Percentiles rank a stretch among this genome's conserved stretches.
These are phyloP conservation scores for Phaenicophaeus curvirostris DNA, from an alignment of 2,797 vertebrate genomes.

Conservation along the genomic window DNA sequence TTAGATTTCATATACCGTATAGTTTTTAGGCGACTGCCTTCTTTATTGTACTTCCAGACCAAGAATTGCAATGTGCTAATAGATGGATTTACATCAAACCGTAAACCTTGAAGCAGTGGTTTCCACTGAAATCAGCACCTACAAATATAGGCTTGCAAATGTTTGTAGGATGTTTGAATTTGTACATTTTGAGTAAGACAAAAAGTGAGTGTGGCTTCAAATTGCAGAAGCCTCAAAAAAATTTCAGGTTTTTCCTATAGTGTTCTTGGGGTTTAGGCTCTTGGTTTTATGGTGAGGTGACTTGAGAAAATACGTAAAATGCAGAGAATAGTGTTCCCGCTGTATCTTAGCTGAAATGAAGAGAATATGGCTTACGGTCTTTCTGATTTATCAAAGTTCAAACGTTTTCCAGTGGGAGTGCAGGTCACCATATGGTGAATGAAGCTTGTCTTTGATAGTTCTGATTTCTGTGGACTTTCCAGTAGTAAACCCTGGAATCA, in stretches of 20 bases:
- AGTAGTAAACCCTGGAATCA: not conserved
- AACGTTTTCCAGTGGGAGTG: slow-evolving; percentile 14
- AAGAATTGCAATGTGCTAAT: not conserved
- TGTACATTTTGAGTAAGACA: not conserved
- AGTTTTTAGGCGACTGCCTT: not conserved
- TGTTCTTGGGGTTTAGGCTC: not conserved
- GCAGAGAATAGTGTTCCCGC: not conserved
- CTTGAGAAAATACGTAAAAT: not conserved
- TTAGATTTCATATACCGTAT: not conserved
- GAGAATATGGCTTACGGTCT: not conserved
- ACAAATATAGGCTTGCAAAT: not conserved
- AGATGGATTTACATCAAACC: not conserved
- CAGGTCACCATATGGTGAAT: not conserved
- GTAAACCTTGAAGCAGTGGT: not conserved
- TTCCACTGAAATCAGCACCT: not conserved
- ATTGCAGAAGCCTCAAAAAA: not conserved
- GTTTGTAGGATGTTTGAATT: not conserved
- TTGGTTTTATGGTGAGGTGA: fast-evolving
- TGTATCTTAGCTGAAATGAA: not conserved
- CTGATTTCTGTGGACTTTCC: not conserved
- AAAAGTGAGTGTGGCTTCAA: not conserved
- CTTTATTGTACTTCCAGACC: not conserved
- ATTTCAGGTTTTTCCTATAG: not conserved
- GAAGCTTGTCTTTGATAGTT: not conserved
- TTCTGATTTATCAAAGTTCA: slow-evolving; percentile 33